These are phyloP conservation scores for Neogobius melanostomus DNA, from an alignment of 2,113 vertebrate species.

Conservation along the genomic window DNA sequence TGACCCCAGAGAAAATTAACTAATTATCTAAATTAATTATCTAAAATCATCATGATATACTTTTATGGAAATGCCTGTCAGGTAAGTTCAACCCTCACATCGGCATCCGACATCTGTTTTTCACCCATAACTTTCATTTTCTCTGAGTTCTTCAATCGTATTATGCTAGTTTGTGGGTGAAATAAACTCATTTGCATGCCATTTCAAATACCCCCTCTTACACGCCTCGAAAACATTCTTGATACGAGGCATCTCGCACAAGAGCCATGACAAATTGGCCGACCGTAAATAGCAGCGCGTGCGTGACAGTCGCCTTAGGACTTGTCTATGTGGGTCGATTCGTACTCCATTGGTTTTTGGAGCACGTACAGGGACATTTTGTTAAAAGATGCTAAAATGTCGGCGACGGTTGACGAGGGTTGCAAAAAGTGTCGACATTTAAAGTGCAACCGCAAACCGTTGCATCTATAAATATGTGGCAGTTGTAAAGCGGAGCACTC, in stretches of 20 bases:
- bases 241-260: neutral
- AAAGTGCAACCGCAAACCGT: neutral
- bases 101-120: neutral
- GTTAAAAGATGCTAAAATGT: slow-evolving; percentile 19
- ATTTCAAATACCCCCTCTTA: neutral
- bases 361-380: slow-evolving; percentile 2
- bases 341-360: slow-evolving; percentile 19
- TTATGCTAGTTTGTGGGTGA: neutral
- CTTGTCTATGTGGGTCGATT: slow-evolving; percentile 21
- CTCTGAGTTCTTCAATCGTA: neutral
- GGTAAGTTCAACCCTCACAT: too few relatives aligned
- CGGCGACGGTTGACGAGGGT: neutral
- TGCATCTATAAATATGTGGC: neutral
- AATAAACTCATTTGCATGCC: neutral
- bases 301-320: slow-evolving; percentile 29
- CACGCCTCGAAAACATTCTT: neutral
- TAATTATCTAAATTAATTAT: too few relatives aligned
- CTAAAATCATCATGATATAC: too few relatives aligned
- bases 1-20: too few relatives aligned
- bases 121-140: neutral
- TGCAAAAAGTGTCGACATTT: neutral
- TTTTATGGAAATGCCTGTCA: too few relatives aligned
- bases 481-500: neutral
- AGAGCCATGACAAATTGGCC: neutral
- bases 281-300: slow-evolving; percentile 22